Evolutionary conservation across 2,888 invertebrate species (phyloP), one percentile per base, ranked within the genome.

Genomic region (Rotaria magnacalcarata): DNA sequence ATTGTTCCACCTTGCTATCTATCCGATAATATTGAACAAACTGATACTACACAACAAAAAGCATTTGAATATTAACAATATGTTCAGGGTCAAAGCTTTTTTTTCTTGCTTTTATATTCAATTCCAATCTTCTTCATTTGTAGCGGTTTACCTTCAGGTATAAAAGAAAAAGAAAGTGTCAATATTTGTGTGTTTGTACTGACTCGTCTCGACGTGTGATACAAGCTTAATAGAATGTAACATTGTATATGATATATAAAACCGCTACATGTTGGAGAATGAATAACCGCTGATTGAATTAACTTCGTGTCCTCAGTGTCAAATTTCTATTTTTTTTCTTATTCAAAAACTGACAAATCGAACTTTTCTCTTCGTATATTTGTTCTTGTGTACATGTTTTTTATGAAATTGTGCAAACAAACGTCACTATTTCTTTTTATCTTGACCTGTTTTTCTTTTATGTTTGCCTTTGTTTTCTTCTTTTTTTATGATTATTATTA

Each of bases 51-150:
- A 47, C 47, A 43, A 47, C 80, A 80, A 80, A 47, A 80, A 80
- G 80, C 80, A 47, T 80, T 80, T n/a, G 80, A 80, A 47, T 80
- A 80, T 80, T 80, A 80, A n/a, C 16, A 47, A n/a, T 2, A 80
- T 80, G 47, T 24, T 80, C 43, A 80, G 47, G 67, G 34, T 67
- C 27, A 27, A 60, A 27, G 21, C 21, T 67, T 19, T 67, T 67
- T 67, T 34, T 3, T 34, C 34, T 34, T 3, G 16, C 34, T 34
- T 67, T 27, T 67, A 19, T 34, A 67, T 67, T 67, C 34, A 3
- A 41, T 19, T 67, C 67, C 19, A n/a, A 67, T 67, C 34, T 34
- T 41, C 34, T 14, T 34, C 34, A 34, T 34, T 14, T 34, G 4
- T 34, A 19, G 19, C 16, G 34, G 16, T 67, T 41, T 34, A 67